Evolutionary conservation across 2,888 invertebrate genomes (phyloP), one percentile per base, ranked within the genome.

Genomic region (Mythimna pallens): DNA sequence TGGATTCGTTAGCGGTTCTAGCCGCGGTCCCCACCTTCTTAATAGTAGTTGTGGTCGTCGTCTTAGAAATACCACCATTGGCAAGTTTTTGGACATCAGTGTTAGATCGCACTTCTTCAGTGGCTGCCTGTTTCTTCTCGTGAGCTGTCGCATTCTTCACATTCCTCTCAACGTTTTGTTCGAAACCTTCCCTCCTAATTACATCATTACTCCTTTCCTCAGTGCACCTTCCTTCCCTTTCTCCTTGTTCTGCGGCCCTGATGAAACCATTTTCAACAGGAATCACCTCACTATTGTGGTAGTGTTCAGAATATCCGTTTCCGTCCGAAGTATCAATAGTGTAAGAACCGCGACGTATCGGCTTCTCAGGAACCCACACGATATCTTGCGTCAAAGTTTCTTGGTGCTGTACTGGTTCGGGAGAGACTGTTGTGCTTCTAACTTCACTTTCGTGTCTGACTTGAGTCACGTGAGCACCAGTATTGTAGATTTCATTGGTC

Each of bases 1-100:
- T 94, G 17, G 95, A 73, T 34, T 81, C 70, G 14, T 94, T 95
- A 7, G 94, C 96, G 22, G 93, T 94, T 82, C 87, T 94, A 9
- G 95, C 94, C 12, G 94, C 90, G 0, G 94, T 93, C 4, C 95
- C 96, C 9, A 95, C 89, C 86, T 94, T 95, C 59, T 88, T 91
- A 34, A 95, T 86, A 6, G 95, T 96, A 17, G 94, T 96, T 2
- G 95, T 96, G 9, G 95, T 95, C 9, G 95, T 96, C 4, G 95
- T 95, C 79, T 93, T 94, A 47, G 94, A 84, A 64, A 90, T 87
- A 61, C 96, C 95, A 55, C 96, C 96, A 78, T 96, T 93, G 8
- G 94, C 89, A 70, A 95, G 89, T 52, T 94, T 90, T 80, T 94
- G 89, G n/a, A 95, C 93, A 69, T 95, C 92, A 57, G 92, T 94